phyloP scores from a whole-genome alignment of 1,140 invertebrate genomes.

The Aporrectodea caliginosa region DNA sequence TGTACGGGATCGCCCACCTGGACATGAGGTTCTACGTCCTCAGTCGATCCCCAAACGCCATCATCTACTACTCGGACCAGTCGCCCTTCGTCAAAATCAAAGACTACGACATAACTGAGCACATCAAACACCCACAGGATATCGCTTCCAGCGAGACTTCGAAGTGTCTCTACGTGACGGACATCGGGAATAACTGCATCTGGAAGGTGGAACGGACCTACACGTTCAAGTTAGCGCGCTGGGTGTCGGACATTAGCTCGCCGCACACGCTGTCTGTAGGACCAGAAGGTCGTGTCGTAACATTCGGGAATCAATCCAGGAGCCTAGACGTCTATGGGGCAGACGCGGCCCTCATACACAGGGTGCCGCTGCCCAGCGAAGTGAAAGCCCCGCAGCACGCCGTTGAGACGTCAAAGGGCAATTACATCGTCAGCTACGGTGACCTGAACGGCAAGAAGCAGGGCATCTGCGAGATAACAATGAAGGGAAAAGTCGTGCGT shows the following conservation, averaged over 20 bases:
- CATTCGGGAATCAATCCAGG: not conserved
- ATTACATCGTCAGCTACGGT: not conserved
- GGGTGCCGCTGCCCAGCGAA: not conserved
- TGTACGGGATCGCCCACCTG: not conserved
- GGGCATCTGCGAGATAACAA: not conserved
- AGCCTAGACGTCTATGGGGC: not conserved
- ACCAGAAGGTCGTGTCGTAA: not conserved
- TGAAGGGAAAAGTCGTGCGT: not conserved
- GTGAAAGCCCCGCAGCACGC: not conserved
- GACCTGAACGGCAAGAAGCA: not conserved
- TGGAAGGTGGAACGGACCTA: not conserved
- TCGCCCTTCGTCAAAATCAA: not conserved
- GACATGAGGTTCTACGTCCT: not conserved
- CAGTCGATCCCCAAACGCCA: not conserved
- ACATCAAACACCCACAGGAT: not conserved
- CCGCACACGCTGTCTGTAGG: not conserved
- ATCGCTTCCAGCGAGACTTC: not conserved
- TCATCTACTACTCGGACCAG: not conserved
- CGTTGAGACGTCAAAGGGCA: not conserved
- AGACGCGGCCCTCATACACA: not conserved
- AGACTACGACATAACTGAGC: not conserved
- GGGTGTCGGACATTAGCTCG: not conserved
- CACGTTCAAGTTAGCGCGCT: not conserved
- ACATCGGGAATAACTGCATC: not conserved
- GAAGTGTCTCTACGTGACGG: not conserved